Evolutionary conservation across 2,113 vertebrate genomes (phyloP).

Genomic region (Arizona elegans): DNA sequence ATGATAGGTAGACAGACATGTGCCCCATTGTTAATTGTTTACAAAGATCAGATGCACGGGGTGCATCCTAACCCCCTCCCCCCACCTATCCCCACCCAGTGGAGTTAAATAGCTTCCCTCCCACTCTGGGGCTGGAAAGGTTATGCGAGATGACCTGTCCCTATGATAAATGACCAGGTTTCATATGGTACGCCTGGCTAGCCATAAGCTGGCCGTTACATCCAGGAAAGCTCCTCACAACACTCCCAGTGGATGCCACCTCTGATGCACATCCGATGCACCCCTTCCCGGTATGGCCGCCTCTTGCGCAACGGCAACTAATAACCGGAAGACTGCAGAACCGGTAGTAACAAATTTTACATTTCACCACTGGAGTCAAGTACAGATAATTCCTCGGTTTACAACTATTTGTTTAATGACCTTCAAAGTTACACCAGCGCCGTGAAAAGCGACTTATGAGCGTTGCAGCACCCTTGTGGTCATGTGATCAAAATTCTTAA

Average conservation of each 20-base stretch:
- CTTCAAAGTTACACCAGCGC: too few relatives aligned
- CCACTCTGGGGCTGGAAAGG: slow-evolving; percentile 1
- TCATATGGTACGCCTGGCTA: slow-evolving; percentile 40
- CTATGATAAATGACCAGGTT: slow-evolving; percentile 40
- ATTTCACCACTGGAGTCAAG: neutral
- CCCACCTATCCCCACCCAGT: neutral
- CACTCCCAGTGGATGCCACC: neutral
- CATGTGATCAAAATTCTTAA: too few relatives aligned
- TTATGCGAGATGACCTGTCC: slow-evolving; percentile 31
- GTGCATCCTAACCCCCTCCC: neutral
- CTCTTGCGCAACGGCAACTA: neutral
- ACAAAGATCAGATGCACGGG: neutral
- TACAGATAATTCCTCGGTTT: neutral
- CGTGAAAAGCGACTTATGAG: too few relatives aligned
- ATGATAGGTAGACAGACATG: neutral
- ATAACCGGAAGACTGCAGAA: neutral
- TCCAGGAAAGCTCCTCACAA: neutral
- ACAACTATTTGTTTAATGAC: too few relatives aligned
- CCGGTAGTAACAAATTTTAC: too few relatives aligned
- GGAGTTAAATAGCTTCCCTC: slow-evolving; percentile 7
- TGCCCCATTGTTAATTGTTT: neutral
- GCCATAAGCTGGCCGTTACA: slow-evolving; percentile 47
- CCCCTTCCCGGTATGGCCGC: neutral
- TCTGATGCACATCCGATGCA: neutral
- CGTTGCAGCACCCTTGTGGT: too few relatives aligned